phyloP scores from a whole-genome alignment of 2,113 vertebrate species.

The Podiceps cristatus region DNA sequence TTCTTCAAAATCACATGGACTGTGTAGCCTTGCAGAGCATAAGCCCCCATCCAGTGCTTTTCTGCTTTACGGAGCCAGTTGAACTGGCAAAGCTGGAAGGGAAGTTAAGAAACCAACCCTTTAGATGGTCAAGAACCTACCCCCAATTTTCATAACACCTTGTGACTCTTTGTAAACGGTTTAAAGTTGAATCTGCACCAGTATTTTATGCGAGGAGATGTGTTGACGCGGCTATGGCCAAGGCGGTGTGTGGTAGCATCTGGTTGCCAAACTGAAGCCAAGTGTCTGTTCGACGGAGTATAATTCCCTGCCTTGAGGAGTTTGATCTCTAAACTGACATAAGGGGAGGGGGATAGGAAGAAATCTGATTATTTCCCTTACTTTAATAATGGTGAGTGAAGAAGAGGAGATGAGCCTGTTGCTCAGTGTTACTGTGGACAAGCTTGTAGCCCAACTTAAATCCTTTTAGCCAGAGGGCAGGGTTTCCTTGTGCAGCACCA shows the following conservation, averaged over 20 bases:
- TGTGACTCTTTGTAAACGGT: background rate
- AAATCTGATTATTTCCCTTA: background rate
- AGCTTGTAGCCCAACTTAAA: background rate
- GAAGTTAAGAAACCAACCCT: background rate
- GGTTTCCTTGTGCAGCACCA: background rate
- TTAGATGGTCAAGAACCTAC: background rate
- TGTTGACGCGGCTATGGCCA: accelerated
- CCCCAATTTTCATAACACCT: background rate
- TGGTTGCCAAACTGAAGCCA: background rate
- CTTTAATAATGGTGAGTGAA: background rate
- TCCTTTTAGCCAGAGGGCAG: background rate
- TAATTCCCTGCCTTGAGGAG: too few relatives aligned
- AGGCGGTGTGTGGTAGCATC: accelerated
- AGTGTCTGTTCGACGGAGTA: too few relatives aligned
- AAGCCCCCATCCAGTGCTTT: background rate
- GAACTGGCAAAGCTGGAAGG: background rate
- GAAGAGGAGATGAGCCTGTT: background rate
- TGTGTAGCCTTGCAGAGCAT: background rate
- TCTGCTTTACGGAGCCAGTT: background rate
- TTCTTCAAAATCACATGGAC: background rate
- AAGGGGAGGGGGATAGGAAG: background rate
- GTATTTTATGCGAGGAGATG: background rate
- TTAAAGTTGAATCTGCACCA: background rate
- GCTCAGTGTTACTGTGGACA: background rate
- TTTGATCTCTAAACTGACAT: background rate